phyloP scores from a whole-genome alignment of 1,140 invertebrate species.

The Drosophila busckii region DNA sequence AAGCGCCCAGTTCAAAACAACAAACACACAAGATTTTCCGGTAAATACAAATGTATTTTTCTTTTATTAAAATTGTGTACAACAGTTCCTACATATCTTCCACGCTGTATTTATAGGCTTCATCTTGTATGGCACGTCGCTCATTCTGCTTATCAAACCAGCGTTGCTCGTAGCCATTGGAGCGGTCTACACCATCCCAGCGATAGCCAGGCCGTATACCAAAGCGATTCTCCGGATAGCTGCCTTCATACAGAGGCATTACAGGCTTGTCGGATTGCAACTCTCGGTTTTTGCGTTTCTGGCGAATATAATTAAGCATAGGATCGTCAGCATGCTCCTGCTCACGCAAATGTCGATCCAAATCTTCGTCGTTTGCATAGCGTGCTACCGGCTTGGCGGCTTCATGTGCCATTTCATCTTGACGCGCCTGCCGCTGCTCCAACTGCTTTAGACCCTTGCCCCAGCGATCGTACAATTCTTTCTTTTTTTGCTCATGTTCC shows the following conservation, averaged over 20 bases:
- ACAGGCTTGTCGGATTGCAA: constrained; percentile 55
- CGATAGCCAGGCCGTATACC: constrained; percentile 94
- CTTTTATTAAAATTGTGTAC: too few relatives aligned
- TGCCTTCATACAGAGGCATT: constrained; percentile 88
- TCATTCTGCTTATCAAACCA: constrained; percentile 90
- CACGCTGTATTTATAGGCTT: constrained; percentile 96
- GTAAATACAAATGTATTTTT: constrained; percentile 46
- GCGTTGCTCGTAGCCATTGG: constrained; percentile 97
- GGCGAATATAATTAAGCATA: constrained; percentile 92
- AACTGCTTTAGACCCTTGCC: constrained; percentile 92
- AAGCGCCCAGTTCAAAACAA: constrained; percentile 7
- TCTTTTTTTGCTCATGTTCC: constrained; percentile 83
- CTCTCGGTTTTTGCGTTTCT: constrained; percentile 84
- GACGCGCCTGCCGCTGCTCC: constrained; percentile 84
- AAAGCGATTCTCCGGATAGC: constrained; percentile 93
- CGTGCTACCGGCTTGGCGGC: constrained; percentile 94
- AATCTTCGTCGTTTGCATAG: constrained; percentile 92
- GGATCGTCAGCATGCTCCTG: constrained; percentile 93
- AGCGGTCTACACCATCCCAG: constrained; percentile 99
- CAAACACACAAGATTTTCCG: neutral
- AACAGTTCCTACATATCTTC: constrained; percentile 99
- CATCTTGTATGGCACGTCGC: constrained; percentile 87
- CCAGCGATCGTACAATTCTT: constrained; percentile 92
- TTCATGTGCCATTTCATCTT: constrained; percentile 88
- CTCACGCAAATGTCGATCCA: constrained; percentile 87